A percentile compares a stretch with the other conserved stretches of the same genome.
Conservation (phyloP, 2,888 invertebrate species). For the Atherix ibis region DNA sequence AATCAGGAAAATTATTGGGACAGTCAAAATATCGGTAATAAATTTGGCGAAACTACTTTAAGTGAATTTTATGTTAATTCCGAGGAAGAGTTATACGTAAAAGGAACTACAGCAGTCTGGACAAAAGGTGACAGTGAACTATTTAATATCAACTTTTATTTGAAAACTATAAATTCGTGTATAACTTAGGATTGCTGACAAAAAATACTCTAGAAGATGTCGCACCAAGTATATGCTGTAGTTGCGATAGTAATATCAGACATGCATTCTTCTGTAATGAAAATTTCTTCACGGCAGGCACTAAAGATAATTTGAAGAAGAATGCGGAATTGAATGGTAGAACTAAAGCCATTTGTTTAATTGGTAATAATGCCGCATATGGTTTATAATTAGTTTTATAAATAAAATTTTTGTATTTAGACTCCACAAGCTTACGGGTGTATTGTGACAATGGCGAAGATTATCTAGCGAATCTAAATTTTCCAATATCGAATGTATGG, state of each 20-base stretch:
- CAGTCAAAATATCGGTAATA: too few relatives aligned
- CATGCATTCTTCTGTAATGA: constrained; percentile 60
- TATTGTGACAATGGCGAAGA: constrained; percentile 70
- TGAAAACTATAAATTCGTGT: too few relatives aligned
- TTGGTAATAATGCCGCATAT: constrained; percentile 16
- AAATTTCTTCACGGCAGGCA: constrained; percentile 39
- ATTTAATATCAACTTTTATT: too few relatives aligned
- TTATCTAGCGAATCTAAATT: constrained; percentile 64
- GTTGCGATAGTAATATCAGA: constrained; percentile 64
- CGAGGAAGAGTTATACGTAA: constrained; percentile 81
- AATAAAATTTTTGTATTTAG: constrained; percentile 22
- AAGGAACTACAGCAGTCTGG: constrained; percentile 72
- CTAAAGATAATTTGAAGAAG: neutral
- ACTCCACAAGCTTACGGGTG: constrained; percentile 58
- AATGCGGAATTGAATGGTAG: neutral
- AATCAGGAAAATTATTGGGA: constrained; percentile 4
- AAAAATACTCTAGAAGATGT: too few relatives aligned
- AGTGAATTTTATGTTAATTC: constrained; percentile 32
- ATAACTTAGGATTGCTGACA: too few relatives aligned
- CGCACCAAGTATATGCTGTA: constrained; percentile 43
- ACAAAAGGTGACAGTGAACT: constrained; percentile 39
- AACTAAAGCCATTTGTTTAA: constrained; percentile 21
- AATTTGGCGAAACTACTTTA: constrained; percentile 18
- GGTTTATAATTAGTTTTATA: neutral
- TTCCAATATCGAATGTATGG: constrained; percentile 70